Evolutionary conservation across 2,797 vertebrate genomes (phyloP), one percentile per base, ranked within the genome.

Genomic region (Enteromius treurensis): DNA sequence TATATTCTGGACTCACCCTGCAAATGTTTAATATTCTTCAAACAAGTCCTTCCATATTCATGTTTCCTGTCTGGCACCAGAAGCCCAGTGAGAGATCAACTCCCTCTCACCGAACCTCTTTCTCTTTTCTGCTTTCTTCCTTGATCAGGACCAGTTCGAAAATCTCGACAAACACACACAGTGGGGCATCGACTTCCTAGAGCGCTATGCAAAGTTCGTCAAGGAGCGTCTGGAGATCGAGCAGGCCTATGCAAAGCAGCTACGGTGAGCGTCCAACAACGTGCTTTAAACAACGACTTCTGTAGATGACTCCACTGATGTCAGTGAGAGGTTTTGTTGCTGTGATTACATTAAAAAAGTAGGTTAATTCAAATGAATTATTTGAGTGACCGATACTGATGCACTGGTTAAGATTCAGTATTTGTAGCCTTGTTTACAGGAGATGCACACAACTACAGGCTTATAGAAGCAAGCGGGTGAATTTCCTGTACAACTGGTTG

Each of bases 121-220:
- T 37, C 17, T 80, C 78, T 45, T 76, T 37, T 79, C 80, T 53
- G 58, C 26, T 40, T 60, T 88, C 86, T 87, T 71, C 89, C 91
- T 93, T 93, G 83, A 60, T 21, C 88, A 99, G 98, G 98, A 99
- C 95, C 98, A 99, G 91, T 99, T 99, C 89, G 98, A 99, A 82
- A 99, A 98, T 92, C 94, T 99, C 93, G 98, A 99, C 93, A 99
- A 97, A 91, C 98, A 99, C 92, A 98, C 97, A 0, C 98, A 99
- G 87, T 99, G 98, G 98, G 98, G 98, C 78, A 98, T 99, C 86
- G 98, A 99, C 94, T 99, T 99, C 92, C 91, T 99, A 89, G 98
- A 99, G 91, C 97, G 96, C 91, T 99, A 99, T 0, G 95, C 96
- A 90, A 99, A 99, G 92, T 99, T 99, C 92, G 98, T 99, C 69